Evolutionary conservation across 2,113 vertebrate genomes (phyloP).

Genomic region (Leucopternis melanops): DNA sequence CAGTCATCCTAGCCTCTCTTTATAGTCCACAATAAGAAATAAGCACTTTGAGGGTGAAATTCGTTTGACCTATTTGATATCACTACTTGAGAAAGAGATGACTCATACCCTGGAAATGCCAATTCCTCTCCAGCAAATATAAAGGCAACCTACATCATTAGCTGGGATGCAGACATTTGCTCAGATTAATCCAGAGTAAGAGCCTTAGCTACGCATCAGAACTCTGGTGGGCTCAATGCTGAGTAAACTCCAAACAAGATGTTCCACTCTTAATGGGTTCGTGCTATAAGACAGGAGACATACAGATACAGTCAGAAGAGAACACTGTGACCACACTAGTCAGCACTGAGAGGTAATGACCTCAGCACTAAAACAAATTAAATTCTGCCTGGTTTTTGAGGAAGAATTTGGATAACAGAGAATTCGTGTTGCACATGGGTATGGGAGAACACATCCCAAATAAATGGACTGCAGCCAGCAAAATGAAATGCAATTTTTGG

Average conservation of each 20-base stretch:
- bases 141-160: not conserved
- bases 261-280: not conserved
- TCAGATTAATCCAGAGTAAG: not conserved
- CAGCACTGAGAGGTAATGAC: not conserved
- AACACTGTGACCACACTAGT: not conserved
- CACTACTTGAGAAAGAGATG: not conserved
- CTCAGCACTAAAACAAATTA: not conserved
- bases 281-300: not conserved
- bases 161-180: not conserved
- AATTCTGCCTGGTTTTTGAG: not conserved
- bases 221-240: not conserved
- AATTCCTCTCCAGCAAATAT: not conserved
- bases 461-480: not conserved
- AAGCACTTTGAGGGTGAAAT: not conserved
- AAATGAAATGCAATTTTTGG: not conserved
- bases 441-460: not conserved
- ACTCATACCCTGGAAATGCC: not conserved
- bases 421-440: not conserved
- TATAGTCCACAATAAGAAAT: not conserved
- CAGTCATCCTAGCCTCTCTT: not conserved
- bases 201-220: not conserved
- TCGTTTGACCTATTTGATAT: not conserved
- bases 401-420: not conserved
- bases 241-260: not conserved
- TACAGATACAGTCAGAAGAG: not conserved